Conservation (phyloP, 2,888 invertebrate genomes). For the Nysson spinosus region DNA sequence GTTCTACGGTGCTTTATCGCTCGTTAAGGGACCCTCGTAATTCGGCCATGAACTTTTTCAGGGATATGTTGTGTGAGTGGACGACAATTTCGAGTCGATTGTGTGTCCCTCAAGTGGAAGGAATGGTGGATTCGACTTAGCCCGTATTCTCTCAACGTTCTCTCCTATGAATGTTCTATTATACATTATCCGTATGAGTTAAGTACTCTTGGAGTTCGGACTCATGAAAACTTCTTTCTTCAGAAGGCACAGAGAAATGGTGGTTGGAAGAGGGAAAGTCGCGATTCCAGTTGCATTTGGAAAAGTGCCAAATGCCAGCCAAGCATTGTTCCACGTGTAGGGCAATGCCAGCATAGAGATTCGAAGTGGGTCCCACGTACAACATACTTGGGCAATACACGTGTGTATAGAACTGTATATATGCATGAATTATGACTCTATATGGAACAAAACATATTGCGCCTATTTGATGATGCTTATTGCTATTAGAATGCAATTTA, state of each 20-base stretch:
- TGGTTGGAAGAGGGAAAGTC: background rate
- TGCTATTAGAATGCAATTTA: conserved; percentile 28
- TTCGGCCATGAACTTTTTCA: too few species aligned
- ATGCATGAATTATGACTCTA: conserved; percentile 6
- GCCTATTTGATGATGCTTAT: conserved; percentile 26
- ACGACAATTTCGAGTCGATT: conserved; percentile 8
- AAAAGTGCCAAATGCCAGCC: conserved; percentile 53
- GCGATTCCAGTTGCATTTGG: conserved; percentile 37
- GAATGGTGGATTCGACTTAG: conserved; percentile 10
- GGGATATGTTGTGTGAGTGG: too few species aligned
- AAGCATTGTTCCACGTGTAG: conserved; percentile 51
- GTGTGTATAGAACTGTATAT: background rate
- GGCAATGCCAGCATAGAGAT: conserved; percentile 28
- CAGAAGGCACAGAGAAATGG: background rate
- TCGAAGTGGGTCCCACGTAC: background rate
- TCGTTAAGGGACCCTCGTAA: too few species aligned
- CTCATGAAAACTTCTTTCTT: conserved; percentile 48
- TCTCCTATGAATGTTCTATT: conserved; percentile 63
- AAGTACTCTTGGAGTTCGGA: conserved; percentile 56
- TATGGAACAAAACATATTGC: conserved; percentile 39
- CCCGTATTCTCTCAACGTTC: conserved; percentile 3
- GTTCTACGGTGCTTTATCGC: too few species aligned
- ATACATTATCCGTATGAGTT: conserved; percentile 59
- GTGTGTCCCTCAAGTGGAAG: conserved; percentile 11
- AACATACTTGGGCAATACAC: too few species aligned